Conservation (phyloP, 2,797 vertebrate species). For the Enteromius paludinosus region DNA sequence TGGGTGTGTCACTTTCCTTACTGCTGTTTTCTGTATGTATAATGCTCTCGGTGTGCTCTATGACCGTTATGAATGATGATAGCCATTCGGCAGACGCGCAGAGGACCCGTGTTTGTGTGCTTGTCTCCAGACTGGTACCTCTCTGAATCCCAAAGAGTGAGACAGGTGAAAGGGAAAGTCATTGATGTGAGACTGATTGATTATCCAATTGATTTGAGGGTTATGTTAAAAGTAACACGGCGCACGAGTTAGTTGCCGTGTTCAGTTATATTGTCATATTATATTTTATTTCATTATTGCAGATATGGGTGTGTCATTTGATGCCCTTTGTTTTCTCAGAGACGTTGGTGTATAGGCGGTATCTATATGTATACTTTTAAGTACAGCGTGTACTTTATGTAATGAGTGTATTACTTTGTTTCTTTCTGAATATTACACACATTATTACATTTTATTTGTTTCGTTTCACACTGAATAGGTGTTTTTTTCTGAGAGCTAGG, state of each 20-base stretch:
- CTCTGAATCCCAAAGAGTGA: slow-evolving; percentile 10
- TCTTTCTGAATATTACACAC: not conserved
- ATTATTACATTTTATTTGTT: not conserved
- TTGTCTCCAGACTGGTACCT: not conserved
- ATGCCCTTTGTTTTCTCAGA: slow-evolving; percentile 21
- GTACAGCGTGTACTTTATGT: not conserved
- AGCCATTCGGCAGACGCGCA: not conserved
- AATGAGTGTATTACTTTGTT: not conserved
- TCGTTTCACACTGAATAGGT: not conserved
- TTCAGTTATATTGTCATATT: slow-evolving; percentile 12
- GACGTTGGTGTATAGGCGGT: not conserved
- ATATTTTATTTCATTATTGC: not conserved
- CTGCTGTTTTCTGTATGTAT: not conserved
- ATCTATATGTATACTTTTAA: not conserved
- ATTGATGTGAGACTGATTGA: slow-evolving; percentile 11
- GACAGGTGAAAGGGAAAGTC: slow-evolving; percentile 8
- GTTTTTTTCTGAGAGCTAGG: not conserved
- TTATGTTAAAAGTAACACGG: not conserved
- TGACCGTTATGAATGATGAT: slow-evolving; percentile 1
- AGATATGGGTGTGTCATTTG: slow-evolving; percentile 54
- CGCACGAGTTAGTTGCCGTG: not conserved
- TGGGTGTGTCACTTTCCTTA: slow-evolving; percentile 55
- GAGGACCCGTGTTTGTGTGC: not conserved
- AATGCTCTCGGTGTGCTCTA: not conserved
- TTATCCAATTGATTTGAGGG: not conserved